These are phyloP conservation scores for Phenganax stokvisi DNA, from an alignment of 92 coral and sea anemone species.

Conservation along the genomic window DNA sequence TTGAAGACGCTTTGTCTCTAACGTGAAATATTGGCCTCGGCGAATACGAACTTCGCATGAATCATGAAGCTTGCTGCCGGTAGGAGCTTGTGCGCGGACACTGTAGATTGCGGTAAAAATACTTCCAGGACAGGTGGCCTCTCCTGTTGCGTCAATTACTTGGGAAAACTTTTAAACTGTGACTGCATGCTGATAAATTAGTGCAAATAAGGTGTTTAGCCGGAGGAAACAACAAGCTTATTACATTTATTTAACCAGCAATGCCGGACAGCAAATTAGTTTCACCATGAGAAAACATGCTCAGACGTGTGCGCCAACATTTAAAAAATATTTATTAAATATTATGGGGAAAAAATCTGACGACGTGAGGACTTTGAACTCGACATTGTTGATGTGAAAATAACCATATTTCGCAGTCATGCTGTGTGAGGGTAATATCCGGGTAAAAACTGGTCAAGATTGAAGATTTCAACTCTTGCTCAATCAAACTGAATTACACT, in stretches of 20 bases:
- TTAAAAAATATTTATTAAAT: not conserved
- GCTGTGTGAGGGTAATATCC: not conserved
- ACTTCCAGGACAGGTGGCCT: not conserved
- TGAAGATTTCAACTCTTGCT: too few relatives aligned
- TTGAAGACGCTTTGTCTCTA: conserved; percentile 23
- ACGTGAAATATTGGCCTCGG: conserved; percentile 19
- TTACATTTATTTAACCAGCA: not conserved
- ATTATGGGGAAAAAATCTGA: not conserved
- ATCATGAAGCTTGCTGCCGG: not conserved
- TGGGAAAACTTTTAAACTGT: not conserved
- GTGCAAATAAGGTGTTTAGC: not conserved
- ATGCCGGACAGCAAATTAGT: not conserved
- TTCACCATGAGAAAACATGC: not conserved
- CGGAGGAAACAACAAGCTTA: not conserved
- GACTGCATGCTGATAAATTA: conserved; percentile 2
- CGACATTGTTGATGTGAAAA: too few relatives aligned
- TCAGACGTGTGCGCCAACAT: not conserved
- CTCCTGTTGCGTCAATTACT: not conserved
- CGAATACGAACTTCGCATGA: conserved; percentile 8
- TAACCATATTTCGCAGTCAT: not conserved
- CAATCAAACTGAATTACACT: too few relatives aligned
- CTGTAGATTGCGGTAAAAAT: not conserved
- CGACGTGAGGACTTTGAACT: not conserved
- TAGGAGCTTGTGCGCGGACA: not conserved
- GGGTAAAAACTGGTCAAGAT: not conserved